Conservation (phyloP, 2,797 vertebrate species). For the Propithecus deckenii region DNA sequence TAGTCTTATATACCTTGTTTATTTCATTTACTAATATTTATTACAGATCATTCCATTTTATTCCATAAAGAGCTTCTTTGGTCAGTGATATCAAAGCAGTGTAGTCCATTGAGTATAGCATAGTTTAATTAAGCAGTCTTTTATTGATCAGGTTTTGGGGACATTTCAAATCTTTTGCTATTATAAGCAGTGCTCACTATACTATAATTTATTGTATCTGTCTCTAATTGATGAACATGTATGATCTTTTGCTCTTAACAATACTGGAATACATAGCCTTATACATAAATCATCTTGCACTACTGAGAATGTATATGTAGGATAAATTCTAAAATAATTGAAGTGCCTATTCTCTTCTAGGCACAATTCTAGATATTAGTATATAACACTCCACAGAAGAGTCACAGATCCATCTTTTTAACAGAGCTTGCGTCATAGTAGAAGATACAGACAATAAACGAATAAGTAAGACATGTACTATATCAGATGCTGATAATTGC, state of each 20-base stretch:
- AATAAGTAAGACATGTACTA: not conserved
- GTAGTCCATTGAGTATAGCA: not conserved
- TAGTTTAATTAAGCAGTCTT: not conserved
- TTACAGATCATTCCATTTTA: not conserved
- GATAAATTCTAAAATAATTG: not conserved
- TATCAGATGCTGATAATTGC: not conserved
- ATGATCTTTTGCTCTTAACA: not conserved
- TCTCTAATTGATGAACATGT: not conserved
- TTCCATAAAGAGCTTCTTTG: not conserved
- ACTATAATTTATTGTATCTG: not conserved
- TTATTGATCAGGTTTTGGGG: not conserved
- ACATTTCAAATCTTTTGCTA: not conserved
- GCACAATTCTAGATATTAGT: not conserved
- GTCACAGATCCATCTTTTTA: not conserved
- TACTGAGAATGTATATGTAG: not conserved
- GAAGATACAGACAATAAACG: not conserved
- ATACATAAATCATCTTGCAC: not conserved
- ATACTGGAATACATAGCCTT: not conserved
- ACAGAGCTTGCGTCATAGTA: not conserved
- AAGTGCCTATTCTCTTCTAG: not conserved
- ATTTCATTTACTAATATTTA: not conserved
- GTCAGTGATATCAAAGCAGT: not conserved
- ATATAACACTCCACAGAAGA: not conserved
- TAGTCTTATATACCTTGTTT: not conserved
- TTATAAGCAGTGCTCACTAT: not conserved